Conservation (phyloP, 2,888 invertebrate genomes). For the Lottia gigantea region DNA sequence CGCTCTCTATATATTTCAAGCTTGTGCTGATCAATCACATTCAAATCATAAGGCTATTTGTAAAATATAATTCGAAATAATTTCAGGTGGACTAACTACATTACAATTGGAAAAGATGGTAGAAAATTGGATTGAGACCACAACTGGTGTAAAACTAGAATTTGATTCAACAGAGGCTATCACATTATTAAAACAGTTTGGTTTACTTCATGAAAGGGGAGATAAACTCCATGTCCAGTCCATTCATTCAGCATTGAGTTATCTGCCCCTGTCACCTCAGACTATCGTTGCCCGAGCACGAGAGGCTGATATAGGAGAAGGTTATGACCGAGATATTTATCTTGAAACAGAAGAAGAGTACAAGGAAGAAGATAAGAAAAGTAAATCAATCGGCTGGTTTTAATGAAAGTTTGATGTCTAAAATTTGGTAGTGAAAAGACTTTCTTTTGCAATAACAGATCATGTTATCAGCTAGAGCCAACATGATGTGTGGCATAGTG, state of each 20-base stretch:
- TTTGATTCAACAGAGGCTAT: slow-evolving; percentile 59
- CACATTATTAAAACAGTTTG: slow-evolving; percentile 49
- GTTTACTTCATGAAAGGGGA: slow-evolving; percentile 50
- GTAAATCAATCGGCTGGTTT: slow-evolving; percentile 57
- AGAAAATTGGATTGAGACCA: slow-evolving; percentile 56
- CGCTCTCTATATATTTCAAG: too few relatives aligned
- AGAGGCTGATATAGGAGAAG: slow-evolving; percentile 59
- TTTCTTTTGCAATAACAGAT: too few relatives aligned
- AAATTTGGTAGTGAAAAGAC: too few relatives aligned
- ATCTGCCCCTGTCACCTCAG: slow-evolving; percentile 56
- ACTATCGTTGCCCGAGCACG: slow-evolving; percentile 50
- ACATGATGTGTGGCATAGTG: too few relatives aligned
- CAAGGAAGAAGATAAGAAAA: slow-evolving; percentile 50
- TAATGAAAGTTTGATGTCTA: slow-evolving; percentile 22
- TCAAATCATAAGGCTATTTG: too few relatives aligned
- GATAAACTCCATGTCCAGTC: slow-evolving; percentile 58
- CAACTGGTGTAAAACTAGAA: slow-evolving; percentile 48
- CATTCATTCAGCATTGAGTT: slow-evolving; percentile 53
- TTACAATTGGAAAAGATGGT: slow-evolving; percentile 47
- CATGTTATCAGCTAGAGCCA: too few relatives aligned
- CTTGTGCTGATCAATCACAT: too few relatives aligned
- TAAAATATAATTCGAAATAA: too few relatives aligned
- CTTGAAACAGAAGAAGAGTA: slow-evolving; percentile 58
- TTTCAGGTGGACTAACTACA: slow-evolving; percentile 54
- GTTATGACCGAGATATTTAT: slow-evolving; percentile 60